Evolutionary conservation across 2,888 invertebrate species (phyloP).

Genomic region (Apoda limacodes): DNA sequence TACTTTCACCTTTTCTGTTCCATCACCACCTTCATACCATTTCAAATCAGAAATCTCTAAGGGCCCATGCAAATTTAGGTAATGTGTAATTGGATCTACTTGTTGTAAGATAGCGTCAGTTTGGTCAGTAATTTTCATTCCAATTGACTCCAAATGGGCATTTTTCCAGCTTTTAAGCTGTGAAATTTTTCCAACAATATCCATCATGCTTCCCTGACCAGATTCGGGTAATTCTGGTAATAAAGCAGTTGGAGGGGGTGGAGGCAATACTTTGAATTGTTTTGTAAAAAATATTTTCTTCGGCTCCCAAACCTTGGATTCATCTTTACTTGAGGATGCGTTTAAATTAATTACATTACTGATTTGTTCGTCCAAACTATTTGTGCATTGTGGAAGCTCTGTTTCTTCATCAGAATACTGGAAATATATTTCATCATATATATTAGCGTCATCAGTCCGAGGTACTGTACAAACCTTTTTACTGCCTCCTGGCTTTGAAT

Average conservation of each 20-base stretch:
- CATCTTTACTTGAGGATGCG: conserved; percentile 59
- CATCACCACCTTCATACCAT: conserved; percentile 56
- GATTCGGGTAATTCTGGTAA: conserved; percentile 48
- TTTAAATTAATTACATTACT: conserved; percentile 66
- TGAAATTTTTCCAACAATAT: conserved; percentile 55
- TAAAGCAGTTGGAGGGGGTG: conserved; percentile 42
- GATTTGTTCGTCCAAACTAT: conserved; percentile 56
- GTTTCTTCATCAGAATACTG: conserved; percentile 72
- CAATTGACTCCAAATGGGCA: conserved; percentile 47
- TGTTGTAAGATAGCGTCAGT: conserved; percentile 48
- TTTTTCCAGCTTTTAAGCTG: conserved; percentile 59
- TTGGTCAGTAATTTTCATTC: conserved; percentile 53
- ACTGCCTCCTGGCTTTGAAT: conserved; percentile 65
- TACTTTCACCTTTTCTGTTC: conserved; percentile 49
- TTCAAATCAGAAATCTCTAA: conserved; percentile 58
- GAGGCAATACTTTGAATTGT: conserved; percentile 48
- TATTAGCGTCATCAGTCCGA: conserved; percentile 44
- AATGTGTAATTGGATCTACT: conserved; percentile 48
- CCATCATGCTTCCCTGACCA: conserved; percentile 46
- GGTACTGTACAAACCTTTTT: conserved; percentile 57
- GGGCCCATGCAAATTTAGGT: conserved; percentile 50
- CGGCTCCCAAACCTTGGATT: conserved; percentile 52
- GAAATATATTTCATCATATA: conserved; percentile 62
- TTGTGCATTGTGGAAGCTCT: conserved; percentile 61
- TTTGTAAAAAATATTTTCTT: conserved; percentile 51